These are phyloP conservation scores for Toxotes jaculatrix DNA, from an alignment of 2,113 vertebrate species.

Conservation along the genomic window DNA sequence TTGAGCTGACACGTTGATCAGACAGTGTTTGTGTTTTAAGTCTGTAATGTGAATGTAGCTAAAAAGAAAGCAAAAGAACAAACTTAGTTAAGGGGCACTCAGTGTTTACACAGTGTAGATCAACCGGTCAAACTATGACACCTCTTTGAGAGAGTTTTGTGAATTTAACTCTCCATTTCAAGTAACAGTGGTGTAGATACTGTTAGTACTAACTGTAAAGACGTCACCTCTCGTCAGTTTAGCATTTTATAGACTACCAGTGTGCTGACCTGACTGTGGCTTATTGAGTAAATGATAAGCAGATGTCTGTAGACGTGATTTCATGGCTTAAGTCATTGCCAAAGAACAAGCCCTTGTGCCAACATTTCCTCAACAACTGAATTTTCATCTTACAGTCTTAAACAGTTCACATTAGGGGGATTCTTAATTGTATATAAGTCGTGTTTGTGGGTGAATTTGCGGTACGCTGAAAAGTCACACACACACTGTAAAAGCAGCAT, in stretches of 20 bases:
- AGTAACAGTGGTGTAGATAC: slow-evolving; percentile 29
- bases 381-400: slow-evolving; percentile 52
- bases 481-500: slow-evolving; percentile 40
- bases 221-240: slow-evolving; percentile 43
- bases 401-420: slow-evolving; percentile 41
- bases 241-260: slow-evolving; percentile 46
- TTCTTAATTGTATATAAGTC: slow-evolving; percentile 62
- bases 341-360: slow-evolving; percentile 80
- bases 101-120: slow-evolving; percentile 59
- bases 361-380: slow-evolving; percentile 67
- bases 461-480: slow-evolving; percentile 1
- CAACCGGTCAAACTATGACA: slow-evolving; percentile 23
- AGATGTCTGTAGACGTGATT: slow-evolving; percentile 74
- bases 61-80: slow-evolving; percentile 57
- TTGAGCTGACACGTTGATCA: slow-evolving; percentile 46
- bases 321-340: slow-evolving; percentile 74
- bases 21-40: slow-evolving; percentile 52
- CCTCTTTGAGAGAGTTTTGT: slow-evolving; percentile 40
- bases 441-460: slow-evolving; percentile 57
- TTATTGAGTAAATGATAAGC: slow-evolving; percentile 63
- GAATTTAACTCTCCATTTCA: slow-evolving; percentile 39
- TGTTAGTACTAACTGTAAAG: slow-evolving; percentile 36
- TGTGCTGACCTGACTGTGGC: slow-evolving; percentile 61
- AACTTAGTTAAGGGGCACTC: slow-evolving; percentile 46
- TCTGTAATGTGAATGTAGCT: slow-evolving; percentile 65